Evolutionary conservation across 2,888 invertebrate species (phyloP), one percentile per base, ranked within the genome.

Genomic region (Orchesellides sinensis): DNA sequence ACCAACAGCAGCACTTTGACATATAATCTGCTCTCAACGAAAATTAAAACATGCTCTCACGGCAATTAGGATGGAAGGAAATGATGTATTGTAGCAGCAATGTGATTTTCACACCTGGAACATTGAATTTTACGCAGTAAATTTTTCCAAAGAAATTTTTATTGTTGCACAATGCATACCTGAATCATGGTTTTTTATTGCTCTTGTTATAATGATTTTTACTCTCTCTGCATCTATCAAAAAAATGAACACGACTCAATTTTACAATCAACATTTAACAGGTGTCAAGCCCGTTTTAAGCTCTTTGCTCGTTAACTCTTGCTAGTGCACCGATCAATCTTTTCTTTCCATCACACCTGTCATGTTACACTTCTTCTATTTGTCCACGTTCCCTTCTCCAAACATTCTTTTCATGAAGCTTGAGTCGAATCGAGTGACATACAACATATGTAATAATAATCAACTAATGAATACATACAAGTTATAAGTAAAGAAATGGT

Each of bases 241-340:
- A 6, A 35, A 35, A 8, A 35, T 6, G 12, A 6, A 35, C 35
- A 35, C n/a, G 49, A 10, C 49, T 49, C 59, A 27, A 27, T 59
- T 59, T 52, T n/a, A 19, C 6, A 23, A 29, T 6, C 5, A 25
- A 27, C 61, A 47, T 47, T 81, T 81, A 79, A 74, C 83, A 83
- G 79, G 79, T 83, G 79, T 83, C 83, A 74, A 79, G 56, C 73
- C 40, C 52, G 61, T 27, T 79, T 75, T 45, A 83, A 40, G 56
- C 45, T 32, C 4, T 81, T 65, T n/a, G 63, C 74, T 83, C 79
- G 83, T 83, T 79, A 84, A 61, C 70, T 69, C 21, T 32, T 52
- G 52, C 79, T 59, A 19, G 29, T 66, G 61, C 77, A 32, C 69
- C 69, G 66, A 81, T 84, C 77, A 77, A 81, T 84, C 84, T 84